Evolutionary conservation across 2,113 vertebrate genomes (phyloP), one percentile per base, ranked within the genome.

Genomic region (Corvus hawaiiensis): DNA sequence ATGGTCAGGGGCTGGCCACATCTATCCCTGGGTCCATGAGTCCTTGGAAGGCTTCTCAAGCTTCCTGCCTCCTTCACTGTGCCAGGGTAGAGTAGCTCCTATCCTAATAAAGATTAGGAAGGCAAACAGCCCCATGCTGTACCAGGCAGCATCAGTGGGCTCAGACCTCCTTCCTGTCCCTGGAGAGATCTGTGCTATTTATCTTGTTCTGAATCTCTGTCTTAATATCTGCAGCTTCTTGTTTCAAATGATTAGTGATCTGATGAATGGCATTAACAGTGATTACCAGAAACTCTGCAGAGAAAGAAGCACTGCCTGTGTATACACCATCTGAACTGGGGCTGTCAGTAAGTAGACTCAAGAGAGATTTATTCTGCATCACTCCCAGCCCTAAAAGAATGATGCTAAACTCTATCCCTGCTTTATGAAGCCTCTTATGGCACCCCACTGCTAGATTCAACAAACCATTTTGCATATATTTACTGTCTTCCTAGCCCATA

Each of bases 401-500:
- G 94, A 93, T 89, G 82, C 81, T 92, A 84, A 90, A 95, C 78
- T 94, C 84, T 61, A 73, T 88, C 81, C 63, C 49, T 96, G 93
- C 75, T 96, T 96, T 96, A 97, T 89, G 94, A 95, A 92, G 94
- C 93, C 90, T 96, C 95, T 96, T 95, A 96, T 48, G 76, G 94
- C 91, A 95, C 92, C 93, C 96, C 80, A 93, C 93, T 96, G 96
- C 82, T 96, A 97, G 89, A 96, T 96, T 96, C 97, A 96, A 96
- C 97, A 96, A 97, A 93, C 92, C 96, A 90, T 95, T 97, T 96
- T 97, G 94, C 95, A 95, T 97, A 71, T 94, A 97, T 95, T 97
- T 97, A 94, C 91, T 82, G 91, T 84, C 91, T 96, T 94, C 79
- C 91, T 84, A 93, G 88, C 83, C 83, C 82, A 95, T 97, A 97